A percentile compares a stretch with the other conserved stretches of the same genome.
phyloP scores from a whole-genome alignment of 2,888 invertebrate species.

The Rhingia campestris region DNA sequence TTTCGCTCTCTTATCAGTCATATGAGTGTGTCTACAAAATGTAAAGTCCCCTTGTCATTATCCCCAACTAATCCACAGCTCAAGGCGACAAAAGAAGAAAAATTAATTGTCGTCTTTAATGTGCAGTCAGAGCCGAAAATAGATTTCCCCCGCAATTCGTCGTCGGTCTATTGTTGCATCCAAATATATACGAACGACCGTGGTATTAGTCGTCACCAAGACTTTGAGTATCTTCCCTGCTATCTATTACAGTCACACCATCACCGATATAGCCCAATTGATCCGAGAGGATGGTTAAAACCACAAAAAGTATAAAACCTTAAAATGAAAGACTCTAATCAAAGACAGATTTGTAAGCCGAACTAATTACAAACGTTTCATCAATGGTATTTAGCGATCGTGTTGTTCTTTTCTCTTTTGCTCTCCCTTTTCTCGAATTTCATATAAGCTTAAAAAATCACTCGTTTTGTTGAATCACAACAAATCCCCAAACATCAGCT shows the following conservation, averaged over 20 bases:
- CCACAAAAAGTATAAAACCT: neutral
- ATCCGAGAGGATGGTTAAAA: neutral
- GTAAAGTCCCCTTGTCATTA: constrained; percentile 9
- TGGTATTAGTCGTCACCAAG: constrained; percentile 29
- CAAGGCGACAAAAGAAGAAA: neutral
- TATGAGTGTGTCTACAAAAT: neutral
- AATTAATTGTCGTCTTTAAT: constrained; percentile 1
- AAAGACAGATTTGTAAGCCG: constrained; percentile 51
- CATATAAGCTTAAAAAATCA: constrained; percentile 66
- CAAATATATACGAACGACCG: constrained; percentile 29
- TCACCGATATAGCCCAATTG: neutral
- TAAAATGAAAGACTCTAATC: constrained; percentile 41
- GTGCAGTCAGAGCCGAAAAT: constrained; percentile 13
- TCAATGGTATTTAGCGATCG: constrained; percentile 58
- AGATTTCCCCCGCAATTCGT: constrained; percentile 20
- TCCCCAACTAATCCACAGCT: constrained; percentile 9
- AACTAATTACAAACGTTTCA: constrained; percentile 64
- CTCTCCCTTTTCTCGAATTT: neutral
- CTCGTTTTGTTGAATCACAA: constrained; percentile 71
- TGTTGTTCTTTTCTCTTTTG: constrained; percentile 25
- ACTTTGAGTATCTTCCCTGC: neutral
- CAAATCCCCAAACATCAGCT: constrained; percentile 71
- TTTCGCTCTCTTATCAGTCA: constrained; percentile 38
- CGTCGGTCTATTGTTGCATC: constrained; percentile 24
- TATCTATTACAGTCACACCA: constrained; percentile 5